phyloP scores from a whole-genome alignment of 2,113 vertebrate species.

The Dipodomys spectabilis region DNA sequence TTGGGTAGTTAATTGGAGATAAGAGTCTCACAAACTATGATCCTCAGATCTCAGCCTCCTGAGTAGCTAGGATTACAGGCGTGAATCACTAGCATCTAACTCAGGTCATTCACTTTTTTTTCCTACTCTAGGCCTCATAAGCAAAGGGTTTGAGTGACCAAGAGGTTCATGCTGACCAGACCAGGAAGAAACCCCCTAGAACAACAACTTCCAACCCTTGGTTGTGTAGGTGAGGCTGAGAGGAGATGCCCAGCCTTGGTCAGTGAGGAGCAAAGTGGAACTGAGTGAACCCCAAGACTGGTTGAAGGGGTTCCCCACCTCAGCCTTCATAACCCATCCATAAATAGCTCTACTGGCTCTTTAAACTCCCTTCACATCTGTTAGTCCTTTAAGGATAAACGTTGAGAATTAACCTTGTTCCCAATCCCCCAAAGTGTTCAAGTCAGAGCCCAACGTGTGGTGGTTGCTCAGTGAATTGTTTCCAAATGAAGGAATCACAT shows the following conservation, averaged over 20 bases:
- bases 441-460: constrained; percentile 44
- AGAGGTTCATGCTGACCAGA: neutral
- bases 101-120: no score
- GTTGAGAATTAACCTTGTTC: constrained; percentile 49
- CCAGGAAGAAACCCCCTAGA: neutral
- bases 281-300: neutral
- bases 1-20: no score
- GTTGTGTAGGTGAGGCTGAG: neutral
- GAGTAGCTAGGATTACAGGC: no score
- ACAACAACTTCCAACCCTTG: no score
- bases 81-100: no score
- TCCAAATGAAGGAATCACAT: constrained; percentile 46
- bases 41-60: no score
- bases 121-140: neutral
- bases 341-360: neutral
- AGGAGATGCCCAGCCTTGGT: fast-evolving
- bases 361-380: constrained; percentile 54
- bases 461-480: constrained; percentile 35
- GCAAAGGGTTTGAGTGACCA: neutral
- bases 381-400: constrained; percentile 70
- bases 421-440: constrained; percentile 20
- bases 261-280: neutral
- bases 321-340: neutral
- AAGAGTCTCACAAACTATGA: no score
- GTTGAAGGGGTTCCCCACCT: neutral